These are phyloP conservation scores for Musca domestica DNA, from an alignment of 1,140 invertebrate species.

Conservation along the genomic window DNA sequence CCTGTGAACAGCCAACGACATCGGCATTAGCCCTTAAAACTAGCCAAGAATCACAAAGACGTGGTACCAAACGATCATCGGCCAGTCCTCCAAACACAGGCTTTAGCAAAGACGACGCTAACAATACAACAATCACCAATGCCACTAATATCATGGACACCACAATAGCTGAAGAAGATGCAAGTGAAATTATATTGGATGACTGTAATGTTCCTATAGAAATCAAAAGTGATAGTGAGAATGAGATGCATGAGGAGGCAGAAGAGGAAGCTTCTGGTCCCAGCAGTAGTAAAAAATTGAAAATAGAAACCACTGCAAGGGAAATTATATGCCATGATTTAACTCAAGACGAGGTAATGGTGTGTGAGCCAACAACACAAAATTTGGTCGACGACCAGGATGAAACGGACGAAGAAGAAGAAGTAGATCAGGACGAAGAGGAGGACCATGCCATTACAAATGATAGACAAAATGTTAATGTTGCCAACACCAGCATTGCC, in stretches of 20 bases:
- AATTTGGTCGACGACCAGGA: neutral
- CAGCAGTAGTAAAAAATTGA: slow-evolving; percentile 23
- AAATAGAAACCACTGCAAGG: slow-evolving; percentile 15
- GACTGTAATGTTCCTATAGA: slow-evolving; percentile 14
- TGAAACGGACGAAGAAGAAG: neutral
- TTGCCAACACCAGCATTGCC: neutral
- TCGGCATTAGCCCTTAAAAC: slow-evolving; percentile 11
- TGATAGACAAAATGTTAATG: neutral
- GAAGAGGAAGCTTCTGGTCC: neutral
- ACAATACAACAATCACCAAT: neutral
- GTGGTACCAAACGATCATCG: slow-evolving; percentile 17
- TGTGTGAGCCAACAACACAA: too few species aligned
- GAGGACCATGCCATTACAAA: neutral
- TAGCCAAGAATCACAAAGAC: slow-evolving; percentile 1
- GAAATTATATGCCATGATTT: neutral
- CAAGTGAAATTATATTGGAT: neutral
- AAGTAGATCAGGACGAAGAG: neutral
- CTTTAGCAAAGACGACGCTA: neutral
- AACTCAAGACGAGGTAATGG: too few species aligned
- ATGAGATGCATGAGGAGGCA: neutral
- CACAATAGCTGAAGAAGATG: neutral
- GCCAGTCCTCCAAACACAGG: neutral
- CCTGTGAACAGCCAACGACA: slow-evolving; percentile 1
- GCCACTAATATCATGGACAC: neutral
- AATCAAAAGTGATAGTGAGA: neutral